Evolutionary conservation across 2,797 vertebrate genomes (phyloP), one percentile per base, ranked within the genome.

Genomic region (Sparidentex hasta): DNA sequence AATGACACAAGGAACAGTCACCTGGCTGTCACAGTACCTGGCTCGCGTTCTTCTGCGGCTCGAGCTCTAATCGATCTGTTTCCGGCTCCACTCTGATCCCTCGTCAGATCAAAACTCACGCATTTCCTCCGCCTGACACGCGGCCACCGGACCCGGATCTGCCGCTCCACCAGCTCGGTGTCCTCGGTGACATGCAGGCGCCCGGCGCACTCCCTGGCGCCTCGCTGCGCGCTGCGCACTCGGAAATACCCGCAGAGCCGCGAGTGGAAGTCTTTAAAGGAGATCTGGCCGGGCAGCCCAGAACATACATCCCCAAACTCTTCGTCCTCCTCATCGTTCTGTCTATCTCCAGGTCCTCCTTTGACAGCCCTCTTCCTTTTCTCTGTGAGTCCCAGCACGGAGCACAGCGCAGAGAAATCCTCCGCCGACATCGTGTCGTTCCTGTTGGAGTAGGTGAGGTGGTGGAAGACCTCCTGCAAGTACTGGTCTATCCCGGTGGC

Each of bases 401-500:
- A 81, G 80, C 95, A 96, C 12, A 96, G 91, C 13, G 87, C 74
- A 7, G 48, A 59, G 81, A 96, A 96, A 25, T 96, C 96, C 81
- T 94, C 92, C 4, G 85, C 92, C 1, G 92, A 93, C 67, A 96
- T 88, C 3, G 88, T 72, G 0, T 95, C 94, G 0, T 93, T 85
- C 14, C 70, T 85, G 73, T 82, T 88, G 18, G 90, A 33, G 64
- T 86, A 86, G 0, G 93, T 91, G 57, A 96, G 85, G 82, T 96
- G 96, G 76, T 96, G 95, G 81, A 96, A 96, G 41, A 96, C 93
- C 88, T 96, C 96, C 80, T 96, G 96, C 44, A 96, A 76, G 68
- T 96, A 96, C 23, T 96, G 96, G 76, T 96, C 96, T 47, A 96
- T 90, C 0, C 96, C 96, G 0, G 93, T 96, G 44, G 95, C 95